Conservation (phyloP, 2,797 vertebrate species). For the Acanthornis magna region DNA sequence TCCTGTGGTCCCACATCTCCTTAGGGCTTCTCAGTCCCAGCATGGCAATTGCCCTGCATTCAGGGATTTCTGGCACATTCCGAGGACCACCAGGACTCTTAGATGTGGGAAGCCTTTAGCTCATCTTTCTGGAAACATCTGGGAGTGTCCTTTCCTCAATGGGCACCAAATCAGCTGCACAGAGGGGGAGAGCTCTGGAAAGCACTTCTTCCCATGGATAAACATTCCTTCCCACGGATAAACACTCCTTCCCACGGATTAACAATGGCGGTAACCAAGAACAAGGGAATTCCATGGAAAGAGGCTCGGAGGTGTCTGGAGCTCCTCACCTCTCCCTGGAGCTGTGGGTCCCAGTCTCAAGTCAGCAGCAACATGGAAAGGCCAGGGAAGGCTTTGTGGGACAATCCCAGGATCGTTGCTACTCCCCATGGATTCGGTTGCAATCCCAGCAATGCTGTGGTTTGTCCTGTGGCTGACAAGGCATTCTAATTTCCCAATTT, state of each 20-base stretch:
- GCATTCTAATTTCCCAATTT: background rate
- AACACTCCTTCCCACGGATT: background rate
- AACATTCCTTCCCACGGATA: background rate
- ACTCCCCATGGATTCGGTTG: background rate
- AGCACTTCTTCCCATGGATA: background rate
- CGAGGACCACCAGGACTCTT: background rate
- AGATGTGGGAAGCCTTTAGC: background rate
- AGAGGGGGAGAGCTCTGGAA: background rate
- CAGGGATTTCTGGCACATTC: background rate
- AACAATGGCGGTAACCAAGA: background rate
- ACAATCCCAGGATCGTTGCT: background rate
- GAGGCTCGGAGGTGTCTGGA: background rate
- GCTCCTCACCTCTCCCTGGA: background rate
- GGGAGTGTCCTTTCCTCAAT: background rate
- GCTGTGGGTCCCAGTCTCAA: background rate
- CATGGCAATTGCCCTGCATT: background rate
- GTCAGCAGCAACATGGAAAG: background rate
- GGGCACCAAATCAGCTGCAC: background rate
- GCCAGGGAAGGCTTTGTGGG: background rate
- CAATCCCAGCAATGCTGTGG: conserved; percentile 27
- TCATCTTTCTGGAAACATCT: background rate
- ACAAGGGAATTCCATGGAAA: fast-evolving
- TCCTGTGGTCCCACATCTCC: background rate
- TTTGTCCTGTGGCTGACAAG: background rate
- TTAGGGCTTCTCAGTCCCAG: background rate